Evolutionary conservation across 2,113 vertebrate species (phyloP), one percentile per base, ranked within the genome.

Genomic region (Bufo bufo): DNA sequence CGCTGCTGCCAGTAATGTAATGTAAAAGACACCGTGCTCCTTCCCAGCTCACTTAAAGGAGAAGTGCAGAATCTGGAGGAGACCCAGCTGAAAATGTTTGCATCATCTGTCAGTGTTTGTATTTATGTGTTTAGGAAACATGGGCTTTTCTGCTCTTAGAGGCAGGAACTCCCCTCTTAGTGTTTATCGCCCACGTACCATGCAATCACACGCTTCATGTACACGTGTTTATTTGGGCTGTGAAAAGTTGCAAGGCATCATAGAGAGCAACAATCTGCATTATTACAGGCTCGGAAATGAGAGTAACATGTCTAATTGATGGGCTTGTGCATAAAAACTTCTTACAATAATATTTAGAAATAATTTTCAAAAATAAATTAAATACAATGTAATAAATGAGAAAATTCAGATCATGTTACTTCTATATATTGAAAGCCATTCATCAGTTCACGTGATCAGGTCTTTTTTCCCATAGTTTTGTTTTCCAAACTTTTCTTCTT

Each of bases 41-140:
- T 87, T 90, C 89, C 86, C 49, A 20, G 69, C 65, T 84, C 79
- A 82, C 54, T 86, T 80, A 88, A 91, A 87, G 86, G 88, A 77
- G 86, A 58, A 74, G 12, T 65, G 47, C 33, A 58, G 20, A 71
- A 56, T 81, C 56, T 50, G 69, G 65, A 52, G 77, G 17, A 82
- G 33, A 74, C n/a, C 52, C 54, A 77, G 54, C 45, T 3, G 54
- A 45, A 65, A 20, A 20, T 47, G 17, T 84, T 77, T 81, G 19
- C 52, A 45, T 87, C 20, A 71, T 61, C 80, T 90, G 69, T 61
- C 69, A 33, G 20, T 82, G 89, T 79, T 88, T 86, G 89, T 80
- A 84, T 89, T 86, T 86, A 90, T 84, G 86, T 75, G 79, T 69
- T 87, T 9, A 77, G 71, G 59, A 85, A 83, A 77, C 43, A 20